Base-by-base conservation (phyloP, 2,113 vertebrate genomes). In the Anguilla rostrata region DNA sequence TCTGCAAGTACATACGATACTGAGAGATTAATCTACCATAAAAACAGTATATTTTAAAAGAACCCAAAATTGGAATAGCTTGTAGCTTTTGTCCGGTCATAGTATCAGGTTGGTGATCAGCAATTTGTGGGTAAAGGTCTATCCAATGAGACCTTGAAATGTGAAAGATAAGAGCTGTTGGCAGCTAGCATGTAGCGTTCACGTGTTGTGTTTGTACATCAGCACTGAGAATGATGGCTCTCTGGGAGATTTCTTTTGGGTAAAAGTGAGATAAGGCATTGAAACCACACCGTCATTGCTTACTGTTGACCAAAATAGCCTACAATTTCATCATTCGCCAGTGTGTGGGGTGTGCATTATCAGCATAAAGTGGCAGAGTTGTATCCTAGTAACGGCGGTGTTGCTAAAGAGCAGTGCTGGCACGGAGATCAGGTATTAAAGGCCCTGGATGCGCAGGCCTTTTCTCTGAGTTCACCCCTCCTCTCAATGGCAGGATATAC, bases 401-500 rank as follows among this genome's bases (percentile, higher is more conserved):
- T 66, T 20, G 18, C 26, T 22, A 66, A 66, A 66, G 63, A 20
- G 26, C 12, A 60, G 56, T 71, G 26, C 63, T 71, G 22, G 3
- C 22, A 0, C 14, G 20, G 26, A 71, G 63, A 18, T 71, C 3
- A 26, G 26, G 22, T 71, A 71, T 75, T n/a, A 34, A 75, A 12
- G 22, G 60, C 60, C 22, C 43, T 26, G n/a, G 9, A 12, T 66
- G 16, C 78, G 11, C 41, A 84, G 40, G 26, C 26, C 3, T 84
- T n/a, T 26, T 22, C 49, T 82, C 46, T 57, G 81, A 82, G 7
- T 49, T 39, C 53, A 41, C 16, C 40, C n/a, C 14, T 56, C 26
- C 88, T 66, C 87, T 84, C 2, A 22, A 0, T 1, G 7, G 8
- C 83, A 99, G 98, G 89, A 97, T 98, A 29, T 99, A 98, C 5